These are phyloP conservation scores for Eunapius fragilis DNA, from an alignment of 37 sponge, comb jelly and placozoan species.

Conservation along the genomic window DNA sequence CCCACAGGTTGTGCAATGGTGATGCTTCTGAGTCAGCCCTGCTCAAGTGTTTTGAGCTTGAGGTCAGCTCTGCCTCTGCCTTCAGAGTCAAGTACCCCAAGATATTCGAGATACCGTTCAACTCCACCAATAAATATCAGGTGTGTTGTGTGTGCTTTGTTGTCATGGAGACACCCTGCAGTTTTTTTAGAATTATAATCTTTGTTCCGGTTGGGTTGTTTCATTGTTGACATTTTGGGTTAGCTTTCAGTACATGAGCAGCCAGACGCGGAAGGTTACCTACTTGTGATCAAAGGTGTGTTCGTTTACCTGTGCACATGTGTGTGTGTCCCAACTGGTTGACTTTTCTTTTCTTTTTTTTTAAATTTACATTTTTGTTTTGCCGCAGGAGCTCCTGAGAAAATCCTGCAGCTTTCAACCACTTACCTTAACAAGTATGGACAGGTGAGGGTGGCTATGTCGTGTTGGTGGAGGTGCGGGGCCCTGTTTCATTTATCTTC, in stretches of 20 bases:
- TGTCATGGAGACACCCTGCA: neutral
- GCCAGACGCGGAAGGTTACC: slow-evolving; percentile 53
- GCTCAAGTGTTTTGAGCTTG: slow-evolving; percentile 92
- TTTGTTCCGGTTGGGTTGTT: neutral
- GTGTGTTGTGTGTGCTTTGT: slow-evolving; percentile 1
- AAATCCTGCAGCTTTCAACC: slow-evolving; percentile 82
- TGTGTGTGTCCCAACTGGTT: neutral
- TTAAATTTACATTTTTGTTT: too few species aligned
- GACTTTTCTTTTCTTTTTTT: too few species aligned
- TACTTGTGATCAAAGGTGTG: slow-evolving; percentile 93
- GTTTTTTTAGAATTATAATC: neutral
- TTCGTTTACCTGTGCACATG: neutral
- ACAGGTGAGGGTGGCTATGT: slow-evolving; percentile 37
- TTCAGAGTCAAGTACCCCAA: slow-evolving; percentile 72
- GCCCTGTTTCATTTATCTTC: neutral
- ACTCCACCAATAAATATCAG: slow-evolving; percentile 95
- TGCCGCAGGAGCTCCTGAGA: slow-evolving; percentile 85
- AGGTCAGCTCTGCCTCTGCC: slow-evolving; percentile 62
- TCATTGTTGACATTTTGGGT: too few species aligned
- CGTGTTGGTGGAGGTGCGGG: slow-evolving; percentile 17
- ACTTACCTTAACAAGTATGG: slow-evolving; percentile 56
- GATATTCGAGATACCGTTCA: slow-evolving; percentile 96
- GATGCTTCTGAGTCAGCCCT: slow-evolving; percentile 97
- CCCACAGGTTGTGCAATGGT: slow-evolving; percentile 76
- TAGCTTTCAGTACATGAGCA: slow-evolving; percentile 93